A percentile compares a stretch with the other conserved stretches of the same genome.
phyloP scores from a whole-genome alignment of 1,140 invertebrate species.

The Polypedilum pembai region DNA sequence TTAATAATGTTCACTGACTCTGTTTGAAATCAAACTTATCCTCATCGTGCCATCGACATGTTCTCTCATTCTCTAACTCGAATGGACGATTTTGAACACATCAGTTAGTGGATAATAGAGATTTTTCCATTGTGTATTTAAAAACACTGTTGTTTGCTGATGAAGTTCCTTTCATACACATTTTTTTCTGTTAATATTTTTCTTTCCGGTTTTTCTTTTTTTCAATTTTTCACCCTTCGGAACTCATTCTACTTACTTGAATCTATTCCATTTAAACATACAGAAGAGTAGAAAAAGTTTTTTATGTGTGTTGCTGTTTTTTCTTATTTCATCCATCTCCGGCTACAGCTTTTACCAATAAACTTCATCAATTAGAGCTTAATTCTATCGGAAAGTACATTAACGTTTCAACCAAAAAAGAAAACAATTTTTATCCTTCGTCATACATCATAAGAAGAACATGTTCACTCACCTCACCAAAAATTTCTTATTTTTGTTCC shows the following conservation, averaged over 20 bases:
- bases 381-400: slow-evolving; percentile 22
- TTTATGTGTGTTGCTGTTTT: too few relatives aligned
- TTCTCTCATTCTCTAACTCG: background rate
- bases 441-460: background rate
- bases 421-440: background rate
- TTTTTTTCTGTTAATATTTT: background rate
- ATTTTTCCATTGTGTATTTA: slow-evolving; percentile 16
- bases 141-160: background rate
- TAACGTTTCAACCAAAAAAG: background rate
- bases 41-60: background rate
- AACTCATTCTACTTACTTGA: too few relatives aligned
- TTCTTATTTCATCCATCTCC: background rate
- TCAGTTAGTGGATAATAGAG: slow-evolving; percentile 9
- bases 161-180: background rate
- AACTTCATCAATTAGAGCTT: slow-evolving; percentile 25
- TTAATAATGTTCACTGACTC: background rate
- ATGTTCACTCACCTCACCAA: background rate
- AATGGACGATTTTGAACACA: background rate
- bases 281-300: too few relatives aligned
- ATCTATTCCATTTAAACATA: too few relatives aligned
- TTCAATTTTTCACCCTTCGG: background rate
- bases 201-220: slow-evolving; percentile 9
- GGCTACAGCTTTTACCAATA: background rate
- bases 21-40: slow-evolving; percentile 7
- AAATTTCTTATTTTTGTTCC: background rate